phyloP scores from a whole-genome alignment of 2,113 vertebrate species.

The Vulpes vulpes region DNA sequence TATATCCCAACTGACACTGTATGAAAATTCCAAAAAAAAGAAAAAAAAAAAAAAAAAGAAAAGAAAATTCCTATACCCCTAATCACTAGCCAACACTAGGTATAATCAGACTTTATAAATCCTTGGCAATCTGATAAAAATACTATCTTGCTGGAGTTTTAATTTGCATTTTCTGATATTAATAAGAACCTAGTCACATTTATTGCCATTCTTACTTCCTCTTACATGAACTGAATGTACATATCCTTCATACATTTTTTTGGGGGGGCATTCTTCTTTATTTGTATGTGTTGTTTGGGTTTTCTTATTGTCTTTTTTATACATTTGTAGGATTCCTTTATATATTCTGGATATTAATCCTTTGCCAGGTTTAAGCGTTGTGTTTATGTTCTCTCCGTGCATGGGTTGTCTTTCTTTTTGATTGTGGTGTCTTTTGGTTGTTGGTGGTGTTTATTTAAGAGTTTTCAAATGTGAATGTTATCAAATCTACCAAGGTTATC shows the following conservation, averaged over 20 bases:
- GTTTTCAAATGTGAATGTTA: conserved; percentile 36
- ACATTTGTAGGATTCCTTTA: neutral
- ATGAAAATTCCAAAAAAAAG: too few relatives aligned
- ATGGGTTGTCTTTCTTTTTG: neutral
- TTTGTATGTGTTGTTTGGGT: neutral
- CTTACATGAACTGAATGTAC: neutral
- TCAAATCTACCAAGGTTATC: neutral
- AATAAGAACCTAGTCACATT: neutral
- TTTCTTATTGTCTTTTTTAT: neutral
- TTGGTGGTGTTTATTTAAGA: neutral
- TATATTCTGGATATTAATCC: neutral
- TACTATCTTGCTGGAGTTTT: neutral
- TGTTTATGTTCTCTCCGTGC: neutral
- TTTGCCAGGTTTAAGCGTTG: neutral
- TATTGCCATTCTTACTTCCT: neutral
- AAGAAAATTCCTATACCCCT: neutral
- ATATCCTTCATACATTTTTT: neutral
- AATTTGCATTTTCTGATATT: neutral
- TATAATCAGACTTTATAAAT: neutral
- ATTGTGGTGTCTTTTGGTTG: neutral
- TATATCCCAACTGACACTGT: neutral
- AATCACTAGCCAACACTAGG: neutral
- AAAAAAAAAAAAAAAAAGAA: too few relatives aligned
- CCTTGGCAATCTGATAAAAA: neutral
- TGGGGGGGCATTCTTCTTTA: conserved; percentile 14